These are phyloP conservation scores for Todiramphus chloris DNA, from an alignment of 2,113 vertebrate genomes.

Conservation along the genomic window DNA sequence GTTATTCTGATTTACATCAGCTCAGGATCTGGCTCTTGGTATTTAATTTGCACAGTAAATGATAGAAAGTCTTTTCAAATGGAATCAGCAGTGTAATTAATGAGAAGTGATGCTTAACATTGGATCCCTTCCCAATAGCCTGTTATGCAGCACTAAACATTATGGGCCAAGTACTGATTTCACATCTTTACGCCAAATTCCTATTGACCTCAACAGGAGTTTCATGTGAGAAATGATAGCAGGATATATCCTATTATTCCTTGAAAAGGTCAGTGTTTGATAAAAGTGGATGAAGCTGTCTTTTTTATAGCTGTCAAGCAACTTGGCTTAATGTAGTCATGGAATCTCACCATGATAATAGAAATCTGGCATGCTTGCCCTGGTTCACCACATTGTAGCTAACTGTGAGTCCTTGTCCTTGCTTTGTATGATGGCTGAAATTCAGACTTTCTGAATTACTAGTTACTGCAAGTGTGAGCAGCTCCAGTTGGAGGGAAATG, in stretches of 20 bases:
- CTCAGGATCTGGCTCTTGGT: conserved; percentile 24
- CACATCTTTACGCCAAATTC: conserved; percentile 21
- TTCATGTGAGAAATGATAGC: conserved; percentile 23
- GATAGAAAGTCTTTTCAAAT: conserved; percentile 55
- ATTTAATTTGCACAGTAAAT: conserved; percentile 38
- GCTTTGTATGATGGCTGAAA: conserved; percentile 18
- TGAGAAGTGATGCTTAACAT: conserved; percentile 23
- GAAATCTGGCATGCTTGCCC: conserved; percentile 16
- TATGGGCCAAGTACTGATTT: conserved; percentile 47
- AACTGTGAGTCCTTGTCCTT: neutral
- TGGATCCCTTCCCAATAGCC: conserved; percentile 49
- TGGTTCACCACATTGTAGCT: conserved; percentile 21
- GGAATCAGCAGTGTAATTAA: conserved; percentile 53
- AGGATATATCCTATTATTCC: conserved; percentile 22
- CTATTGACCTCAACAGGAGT: conserved; percentile 36
- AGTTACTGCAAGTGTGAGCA: neutral
- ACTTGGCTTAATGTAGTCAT: conserved; percentile 30
- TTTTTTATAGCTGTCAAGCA: conserved; percentile 57
- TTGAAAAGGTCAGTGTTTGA: conserved; percentile 43
- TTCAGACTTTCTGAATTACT: conserved; percentile 20
- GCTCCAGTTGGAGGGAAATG: neutral
- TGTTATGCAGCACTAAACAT: conserved; percentile 13
- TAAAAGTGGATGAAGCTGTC: conserved; percentile 51
- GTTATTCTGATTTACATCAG: conserved; percentile 6
- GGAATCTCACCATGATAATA: conserved; percentile 33